Percentiles rank a stretch among this genome's conserved stretches.
phyloP scores from a whole-genome alignment of 1,140 invertebrate species.

The Sminthurinus signatus region DNA sequence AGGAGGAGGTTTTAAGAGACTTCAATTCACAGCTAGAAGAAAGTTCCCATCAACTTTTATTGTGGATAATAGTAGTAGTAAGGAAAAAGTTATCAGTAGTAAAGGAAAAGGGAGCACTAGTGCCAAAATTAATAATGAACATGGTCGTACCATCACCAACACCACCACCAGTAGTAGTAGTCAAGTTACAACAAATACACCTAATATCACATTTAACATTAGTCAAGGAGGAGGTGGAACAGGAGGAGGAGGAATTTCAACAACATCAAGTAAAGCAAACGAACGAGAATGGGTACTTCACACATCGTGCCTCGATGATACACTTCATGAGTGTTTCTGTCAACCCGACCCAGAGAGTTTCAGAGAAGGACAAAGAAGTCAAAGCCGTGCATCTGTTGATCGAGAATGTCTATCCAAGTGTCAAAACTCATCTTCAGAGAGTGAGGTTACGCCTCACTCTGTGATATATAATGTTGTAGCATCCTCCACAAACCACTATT shows the following conservation, averaged over 20 bases:
- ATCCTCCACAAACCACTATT: constrained; percentile 13
- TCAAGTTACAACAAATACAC: background rate
- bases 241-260: constrained; percentile 10
- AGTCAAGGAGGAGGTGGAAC: background rate
- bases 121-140: too few relatives aligned
- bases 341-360: constrained; percentile 27
- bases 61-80: background rate
- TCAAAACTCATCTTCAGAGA: constrained; percentile 27
- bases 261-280: too few relatives aligned
- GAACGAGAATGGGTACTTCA: constrained; percentile 41
- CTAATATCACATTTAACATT: too few relatives aligned
- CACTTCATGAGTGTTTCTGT: constrained; percentile 37
- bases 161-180: background rate
- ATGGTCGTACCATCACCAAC: background rate
- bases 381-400: constrained; percentile 15
- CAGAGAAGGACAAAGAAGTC: constrained; percentile 12
- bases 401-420: constrained; percentile 12
- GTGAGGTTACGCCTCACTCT: constrained; percentile 34
- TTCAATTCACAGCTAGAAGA: constrained; percentile 13
- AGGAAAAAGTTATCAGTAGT: background rate
- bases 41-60: constrained; percentile 9
- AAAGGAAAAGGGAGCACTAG: background rate
- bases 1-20: constrained; percentile 21
- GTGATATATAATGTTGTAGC: constrained; percentile 34
- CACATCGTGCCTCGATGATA: constrained; percentile 35